Evolutionary conservation across 2,888 invertebrate genomes (phyloP).

Genomic region (Argyresthia albistria): DNA sequence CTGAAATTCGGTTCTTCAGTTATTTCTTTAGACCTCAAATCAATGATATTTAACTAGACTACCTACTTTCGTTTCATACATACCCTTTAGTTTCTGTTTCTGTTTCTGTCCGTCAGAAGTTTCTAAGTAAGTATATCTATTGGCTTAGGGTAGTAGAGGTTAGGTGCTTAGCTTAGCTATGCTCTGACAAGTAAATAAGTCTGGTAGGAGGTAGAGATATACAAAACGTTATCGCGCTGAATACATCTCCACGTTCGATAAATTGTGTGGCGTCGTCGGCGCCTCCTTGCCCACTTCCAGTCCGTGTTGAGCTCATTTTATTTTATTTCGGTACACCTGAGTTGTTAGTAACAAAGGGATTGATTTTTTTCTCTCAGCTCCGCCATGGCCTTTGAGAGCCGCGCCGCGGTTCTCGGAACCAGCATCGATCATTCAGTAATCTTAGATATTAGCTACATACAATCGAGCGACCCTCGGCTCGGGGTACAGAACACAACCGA

Average conservation of each 20-base stretch:
- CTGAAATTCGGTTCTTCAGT: no score
- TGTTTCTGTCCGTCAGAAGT: no score
- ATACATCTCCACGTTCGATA: slow-evolving; percentile 24
- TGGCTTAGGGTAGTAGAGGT: no score
- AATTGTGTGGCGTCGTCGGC: slow-evolving; percentile 25
- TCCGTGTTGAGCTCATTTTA: slow-evolving; percentile 41
- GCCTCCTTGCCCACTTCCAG: slow-evolving; percentile 34
- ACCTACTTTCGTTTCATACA: no score
- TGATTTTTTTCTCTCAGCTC: slow-evolving; percentile 51
- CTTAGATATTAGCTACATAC: slow-evolving; percentile 27
- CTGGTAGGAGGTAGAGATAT: background rate
- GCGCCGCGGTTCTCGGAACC: slow-evolving; percentile 55
- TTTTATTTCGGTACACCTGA: slow-evolving; percentile 63
- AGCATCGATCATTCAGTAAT: slow-evolving; percentile 51
- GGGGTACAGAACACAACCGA: background rate
- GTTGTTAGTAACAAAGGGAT: slow-evolving; percentile 68
- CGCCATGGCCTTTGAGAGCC: slow-evolving; percentile 49
- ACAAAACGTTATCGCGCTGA: slow-evolving; percentile 1
- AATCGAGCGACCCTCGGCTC: slow-evolving; percentile 11
- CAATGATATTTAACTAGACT: no score
- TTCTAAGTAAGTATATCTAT: background rate
- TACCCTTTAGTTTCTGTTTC: no score
- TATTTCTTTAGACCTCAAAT: no score
- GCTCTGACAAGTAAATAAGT: slow-evolving; percentile 4
- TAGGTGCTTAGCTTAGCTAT: no score